Evolutionary conservation across 2,797 vertebrate genomes (phyloP), one percentile per base, ranked within the genome.

Genomic region (Melanotaenia pygmaea): DNA sequence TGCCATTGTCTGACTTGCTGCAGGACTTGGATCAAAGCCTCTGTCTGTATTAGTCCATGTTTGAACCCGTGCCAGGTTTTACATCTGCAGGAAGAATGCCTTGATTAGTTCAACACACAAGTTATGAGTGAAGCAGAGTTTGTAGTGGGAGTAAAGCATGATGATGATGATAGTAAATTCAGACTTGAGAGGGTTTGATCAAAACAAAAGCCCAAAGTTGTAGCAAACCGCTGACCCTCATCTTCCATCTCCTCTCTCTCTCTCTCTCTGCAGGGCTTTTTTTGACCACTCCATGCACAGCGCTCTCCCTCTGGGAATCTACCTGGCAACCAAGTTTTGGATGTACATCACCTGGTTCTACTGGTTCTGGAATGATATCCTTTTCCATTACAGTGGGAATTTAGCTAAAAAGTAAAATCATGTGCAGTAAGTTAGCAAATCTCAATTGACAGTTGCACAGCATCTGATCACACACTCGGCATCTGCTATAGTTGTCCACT

Each of bases 271-370:
- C 87, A 98, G 98, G 94, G 96, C 97, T 72, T 99, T 99, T 93
- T 99, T 99, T 80, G 98, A 99, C 94, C 98, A 99, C 93, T 99
- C 98, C 89, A 99, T 99, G 98, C 98, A 99, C 89, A 99, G 98
- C 76, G 97, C 98, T 69, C 95, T 99, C 81, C 98, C 98, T 68
- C 95, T 99, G 91, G 98, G 98, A 77, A 99, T 99, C 93, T 99
- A 99, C 91, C 92, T 99, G 94, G 98, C 98, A 84, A 99, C 98
- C 34, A 99, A 99, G 94, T 99, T 99, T 92, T 99, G 98, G 98
- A 99, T 99, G 98, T 99, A 99, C 62, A 94, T 97, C 88, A 99
- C 98, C 0, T 99, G 98, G 98, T 98, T 99, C 92, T 98, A 98
- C 92, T 99, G 98, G 98, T 98, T 99, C 92, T 99, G 98, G 98